Percentiles rank a stretch among this genome's conserved stretches.
phyloP scores from a whole-genome alignment of 2,888 invertebrate species.

The Cheilosia scutellata region DNA sequence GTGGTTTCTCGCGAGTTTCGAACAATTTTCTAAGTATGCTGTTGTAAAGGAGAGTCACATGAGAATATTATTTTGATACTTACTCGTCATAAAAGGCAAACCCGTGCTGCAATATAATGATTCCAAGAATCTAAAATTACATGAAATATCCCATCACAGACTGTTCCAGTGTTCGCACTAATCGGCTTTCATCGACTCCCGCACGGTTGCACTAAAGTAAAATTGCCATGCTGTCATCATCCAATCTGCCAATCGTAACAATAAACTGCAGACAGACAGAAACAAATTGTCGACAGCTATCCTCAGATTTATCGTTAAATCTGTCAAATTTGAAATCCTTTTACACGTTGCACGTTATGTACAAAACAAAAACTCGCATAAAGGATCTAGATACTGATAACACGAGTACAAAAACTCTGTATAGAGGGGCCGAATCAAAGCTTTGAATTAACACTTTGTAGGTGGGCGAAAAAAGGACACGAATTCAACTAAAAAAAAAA shows the following conservation, averaged over 20 bases:
- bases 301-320: background rate
- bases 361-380: background rate
- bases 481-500: background rate
- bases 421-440: conserved; percentile 18
- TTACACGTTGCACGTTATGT: conserved; percentile 1
- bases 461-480: background rate
- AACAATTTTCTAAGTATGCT: no score
- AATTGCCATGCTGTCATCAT: conserved; percentile 10
- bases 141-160: background rate
- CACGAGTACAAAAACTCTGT: background rate
- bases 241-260: conserved; percentile 30
- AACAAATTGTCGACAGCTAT: conserved; percentile 19
- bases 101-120: no score
- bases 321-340: conserved; percentile 36
- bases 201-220: conserved; percentile 1
- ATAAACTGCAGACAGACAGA: conserved; percentile 5
- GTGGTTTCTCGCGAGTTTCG: no score
- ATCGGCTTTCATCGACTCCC: conserved; percentile 22
- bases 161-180: background rate
- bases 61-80: no score
- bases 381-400: conserved; percentile 1
- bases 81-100: no score
- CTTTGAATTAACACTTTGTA: conserved; percentile 28
- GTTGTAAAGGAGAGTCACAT: no score
- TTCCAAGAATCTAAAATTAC: background rate